Evolutionary conservation across 2,113 vertebrate species (phyloP).

Genomic region (Gopherus flavomarginatus): DNA sequence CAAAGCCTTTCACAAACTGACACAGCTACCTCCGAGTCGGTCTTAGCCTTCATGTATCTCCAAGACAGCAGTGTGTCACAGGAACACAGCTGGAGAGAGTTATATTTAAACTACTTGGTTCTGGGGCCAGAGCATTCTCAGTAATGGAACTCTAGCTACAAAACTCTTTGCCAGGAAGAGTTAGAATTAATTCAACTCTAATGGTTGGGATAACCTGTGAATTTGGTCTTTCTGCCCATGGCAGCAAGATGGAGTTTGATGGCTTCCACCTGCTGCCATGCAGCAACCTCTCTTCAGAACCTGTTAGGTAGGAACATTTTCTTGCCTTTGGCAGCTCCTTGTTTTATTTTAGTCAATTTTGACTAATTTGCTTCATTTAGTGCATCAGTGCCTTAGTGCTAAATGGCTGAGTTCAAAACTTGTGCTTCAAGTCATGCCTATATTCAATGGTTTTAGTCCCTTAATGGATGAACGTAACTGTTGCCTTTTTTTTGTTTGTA

Average conservation of each 20-base stretch:
- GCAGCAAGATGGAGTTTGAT: neutral
- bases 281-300: neutral
- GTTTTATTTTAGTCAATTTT: neutral
- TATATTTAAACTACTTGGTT: neutral
- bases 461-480: neutral
- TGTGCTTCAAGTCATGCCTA: neutral
- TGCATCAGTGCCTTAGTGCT: neutral
- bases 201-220: neutral
- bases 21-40: neutral
- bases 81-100: neutral
- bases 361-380: neutral
- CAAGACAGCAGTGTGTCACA: neutral
- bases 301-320: neutral
- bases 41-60: neutral
- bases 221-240: neutral
- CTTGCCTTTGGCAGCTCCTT: neutral
- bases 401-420: neutral
- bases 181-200: neutral
- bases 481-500: neutral
- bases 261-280: neutral
- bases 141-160: neutral
- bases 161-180: neutral
- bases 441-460: neutral
- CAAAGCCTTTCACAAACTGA: neutral
- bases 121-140: neutral